Evolutionary conservation across 2,797 vertebrate species (phyloP).

Genomic region (Gallinago solitaria): DNA sequence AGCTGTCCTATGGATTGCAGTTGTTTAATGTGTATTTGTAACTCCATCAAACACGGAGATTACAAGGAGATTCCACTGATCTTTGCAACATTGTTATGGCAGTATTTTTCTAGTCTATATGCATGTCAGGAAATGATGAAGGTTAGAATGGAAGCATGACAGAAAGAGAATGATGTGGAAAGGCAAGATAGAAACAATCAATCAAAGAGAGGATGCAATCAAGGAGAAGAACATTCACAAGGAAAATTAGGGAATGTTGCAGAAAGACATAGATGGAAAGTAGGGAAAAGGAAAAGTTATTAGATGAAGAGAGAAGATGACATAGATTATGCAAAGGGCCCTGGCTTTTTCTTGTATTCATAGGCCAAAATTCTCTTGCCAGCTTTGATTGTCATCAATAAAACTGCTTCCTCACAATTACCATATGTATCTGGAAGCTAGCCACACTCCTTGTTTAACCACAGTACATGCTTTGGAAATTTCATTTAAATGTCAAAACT

Average conservation of each 20-base stretch:
- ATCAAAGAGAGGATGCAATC: background rate
- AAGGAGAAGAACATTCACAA: background rate
- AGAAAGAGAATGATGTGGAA: background rate
- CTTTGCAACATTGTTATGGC: background rate
- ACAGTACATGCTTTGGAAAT: conserved; percentile 36
- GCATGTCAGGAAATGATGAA: background rate
- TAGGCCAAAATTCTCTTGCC: conserved; percentile 26
- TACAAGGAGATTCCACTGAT: background rate
- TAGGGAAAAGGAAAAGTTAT: background rate
- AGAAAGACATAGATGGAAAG: background rate
- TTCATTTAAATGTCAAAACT: conserved; percentile 63
- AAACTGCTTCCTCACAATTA: conserved; percentile 44
- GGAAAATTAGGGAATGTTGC: background rate
- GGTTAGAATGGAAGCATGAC: background rate
- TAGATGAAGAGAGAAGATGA: background rate
- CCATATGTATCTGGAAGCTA: conserved; percentile 55
- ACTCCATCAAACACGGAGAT: background rate
- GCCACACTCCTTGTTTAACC: conserved; percentile 37
- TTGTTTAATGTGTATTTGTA: conserved; percentile 11
- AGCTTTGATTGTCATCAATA: conserved; percentile 44
- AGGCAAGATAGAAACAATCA: background rate
- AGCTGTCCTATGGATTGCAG: conserved; percentile 22
- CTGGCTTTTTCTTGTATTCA: background rate
- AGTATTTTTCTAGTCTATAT: background rate
- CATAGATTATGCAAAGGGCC: background rate